Evolutionary conservation across 2,888 invertebrate genomes (phyloP).

Genomic region (Eremobia ochroleuca): DNA sequence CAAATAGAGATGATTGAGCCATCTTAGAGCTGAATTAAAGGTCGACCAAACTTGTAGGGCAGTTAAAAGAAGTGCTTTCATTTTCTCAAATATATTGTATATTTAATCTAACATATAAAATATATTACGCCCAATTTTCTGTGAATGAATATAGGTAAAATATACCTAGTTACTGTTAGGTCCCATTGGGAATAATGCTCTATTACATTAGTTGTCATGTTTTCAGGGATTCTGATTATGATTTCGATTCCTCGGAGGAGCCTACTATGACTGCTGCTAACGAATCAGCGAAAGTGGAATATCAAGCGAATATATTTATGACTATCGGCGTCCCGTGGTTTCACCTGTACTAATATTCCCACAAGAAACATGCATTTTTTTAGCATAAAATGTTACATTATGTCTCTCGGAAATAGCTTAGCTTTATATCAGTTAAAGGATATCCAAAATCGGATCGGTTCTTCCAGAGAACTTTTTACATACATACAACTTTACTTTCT

Average conservation of each 20-base stretch:
- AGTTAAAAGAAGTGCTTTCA: conserved; percentile 26
- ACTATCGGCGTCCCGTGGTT: neutral
- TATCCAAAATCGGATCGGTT: neutral
- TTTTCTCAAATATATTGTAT: conserved; percentile 20
- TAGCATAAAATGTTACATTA: neutral
- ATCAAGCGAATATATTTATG: neutral
- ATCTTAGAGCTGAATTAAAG: conserved; percentile 51
- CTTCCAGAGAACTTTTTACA: neutral
- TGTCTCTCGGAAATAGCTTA: neutral
- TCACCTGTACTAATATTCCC: neutral
- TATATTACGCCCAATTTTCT: neutral
- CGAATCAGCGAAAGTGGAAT: neutral
- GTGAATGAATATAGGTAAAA: neutral
- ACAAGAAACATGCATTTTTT: neutral
- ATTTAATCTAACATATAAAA: conserved; percentile 4
- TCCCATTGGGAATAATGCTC: neutral
- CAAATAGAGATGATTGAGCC: conserved; percentile 50
- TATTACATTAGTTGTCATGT: neutral
- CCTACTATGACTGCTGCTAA: neutral
- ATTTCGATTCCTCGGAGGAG: neutral
- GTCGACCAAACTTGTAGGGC: conserved; percentile 22
- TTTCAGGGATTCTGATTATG: neutral
- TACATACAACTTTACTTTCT: neutral
- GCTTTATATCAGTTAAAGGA: neutral
- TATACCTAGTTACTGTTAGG: neutral